Base-by-base conservation (phyloP, 92 coral and sea anemone genomes). In the Anthopleura xanthogrammica region DNA sequence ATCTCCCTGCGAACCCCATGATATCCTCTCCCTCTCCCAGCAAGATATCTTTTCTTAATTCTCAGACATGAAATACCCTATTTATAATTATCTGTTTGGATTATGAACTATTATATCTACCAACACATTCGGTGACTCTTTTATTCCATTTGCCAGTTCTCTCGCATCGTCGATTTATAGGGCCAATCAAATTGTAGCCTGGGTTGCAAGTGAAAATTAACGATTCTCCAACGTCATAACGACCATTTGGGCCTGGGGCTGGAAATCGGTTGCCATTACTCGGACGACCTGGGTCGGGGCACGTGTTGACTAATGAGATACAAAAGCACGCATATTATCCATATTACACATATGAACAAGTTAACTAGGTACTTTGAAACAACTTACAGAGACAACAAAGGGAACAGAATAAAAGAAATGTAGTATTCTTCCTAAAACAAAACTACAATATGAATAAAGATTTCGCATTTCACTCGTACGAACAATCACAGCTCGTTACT, bases 211-310 rank as follows among this genome's bases (percentile, higher is more conserved):
- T 92, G 76, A 91, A 88, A 24, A 90, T 81, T 29, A 96, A 72
- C 84, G 62, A 78, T 64, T 79, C 86, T 9, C 95, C 98, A 36
- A 85, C 56, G 36, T 90, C 82, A 76, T 92, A 96, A 75, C 83
- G 77, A 19, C 92, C 89, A 14, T 82, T 88, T 48, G 82, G 75
- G 76, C 60, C 86, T 23, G 99, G 99, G 14, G 78, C 24, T 56
- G 99, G 99, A 86, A 89, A 79, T 58, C 99, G 91, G 65, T 85
- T 83, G 0, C 99, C 99, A 60, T 83, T 46, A 13, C 3, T 16
- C 1, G 99, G 99, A 77, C 83, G 70, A 60, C 99, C 93, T 36
- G 99, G 99, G 78, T 96, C 99, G 23, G 88, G 87, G 64, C 99
- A 96, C 50, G 36, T 65, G 17, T 65, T 60, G 3, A 52, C 88